Evolutionary conservation across 2,113 vertebrate genomes (phyloP).

Genomic region (cat (Felis catus)): DNA sequence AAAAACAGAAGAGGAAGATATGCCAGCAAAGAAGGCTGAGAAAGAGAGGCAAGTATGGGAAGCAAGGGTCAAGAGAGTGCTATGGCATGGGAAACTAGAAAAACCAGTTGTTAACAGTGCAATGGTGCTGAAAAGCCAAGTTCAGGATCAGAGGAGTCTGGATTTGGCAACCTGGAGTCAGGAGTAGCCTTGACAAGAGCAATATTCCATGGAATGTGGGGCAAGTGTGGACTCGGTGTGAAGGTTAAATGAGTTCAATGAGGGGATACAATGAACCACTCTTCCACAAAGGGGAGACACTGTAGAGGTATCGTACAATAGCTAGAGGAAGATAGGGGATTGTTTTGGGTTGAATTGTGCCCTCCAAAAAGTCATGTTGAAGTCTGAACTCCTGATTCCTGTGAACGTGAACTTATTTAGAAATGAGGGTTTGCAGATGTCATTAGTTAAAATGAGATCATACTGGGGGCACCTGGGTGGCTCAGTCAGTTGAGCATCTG

Average conservation of each 20-base stretch:
- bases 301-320: not conserved
- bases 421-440: not conserved
- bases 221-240: not conserved
- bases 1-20: not conserved
- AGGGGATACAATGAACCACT: not conserved
- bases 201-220: not conserved
- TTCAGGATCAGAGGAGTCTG: not conserved
- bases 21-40: not conserved
- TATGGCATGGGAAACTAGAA: not conserved
- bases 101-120: not conserved
- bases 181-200: not conserved
- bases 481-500: no score
- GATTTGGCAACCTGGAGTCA: not conserved
- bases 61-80: not conserved
- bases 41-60: not conserved
- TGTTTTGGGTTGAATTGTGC: not conserved
- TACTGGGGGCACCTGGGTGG: no score
- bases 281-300: not conserved
- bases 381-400: not conserved
- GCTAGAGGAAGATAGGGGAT: not conserved
- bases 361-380: not conserved
- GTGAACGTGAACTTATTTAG: not conserved
- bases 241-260: not conserved
- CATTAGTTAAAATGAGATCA: not conserved
- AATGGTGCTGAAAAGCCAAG: not conserved